Evolutionary conservation across 2,113 vertebrate genomes (phyloP), one percentile per base, ranked within the genome.

Genomic region (Terrapene triunguis): DNA sequence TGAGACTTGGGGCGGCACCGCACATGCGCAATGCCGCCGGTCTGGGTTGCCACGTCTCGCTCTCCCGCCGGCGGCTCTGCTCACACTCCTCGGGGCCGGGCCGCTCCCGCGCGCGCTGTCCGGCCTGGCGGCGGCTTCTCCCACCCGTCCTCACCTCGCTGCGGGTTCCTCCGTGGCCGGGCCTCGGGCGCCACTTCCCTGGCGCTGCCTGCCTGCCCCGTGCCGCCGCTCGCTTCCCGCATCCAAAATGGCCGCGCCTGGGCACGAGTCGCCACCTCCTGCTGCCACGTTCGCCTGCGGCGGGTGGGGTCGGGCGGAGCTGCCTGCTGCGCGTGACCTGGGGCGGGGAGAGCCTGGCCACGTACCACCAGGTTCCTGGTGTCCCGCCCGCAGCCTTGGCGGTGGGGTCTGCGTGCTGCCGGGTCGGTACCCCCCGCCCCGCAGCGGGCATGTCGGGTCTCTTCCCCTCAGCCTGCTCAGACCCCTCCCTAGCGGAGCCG

Each of bases 161-260:
- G 32, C 53, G 25, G 7, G 16, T 9, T 25, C 2, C 1, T 48
- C 35, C 11, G 1, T 6, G 8, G 25, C 27, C 1, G 2, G 3
- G 1, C 5, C 11, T 27, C 0, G 3, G 48, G 69, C 2, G 3
- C 6, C 0, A 3, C 22, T 16, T 3, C 82, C 2, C 1, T 1
- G 38, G 2, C 32, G 1, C 24, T 12, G 65, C 11, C 35, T 14
- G 65, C 11, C 35, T 14, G 12, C 24, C 44, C 11, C 54, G 27
- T 13, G 16, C 8, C n/a, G 47, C 54, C 86, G 5, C 79, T 51
- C 5, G 27, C 5, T 25, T 6, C 19, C 32, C 2, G 4, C 6
- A 1, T 8, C 9, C 25, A 50, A 85, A 29, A 82, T 87, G 85
- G 82, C 88, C 51, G 51, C n/a, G 3, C 5, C 32, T 2, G 16